Percentiles rank a stretch among this genome's conserved stretches.
These are phyloP conservation scores for Pogonus chalceus DNA, from an alignment of 1,140 invertebrate genomes.

Conservation along the genomic window DNA sequence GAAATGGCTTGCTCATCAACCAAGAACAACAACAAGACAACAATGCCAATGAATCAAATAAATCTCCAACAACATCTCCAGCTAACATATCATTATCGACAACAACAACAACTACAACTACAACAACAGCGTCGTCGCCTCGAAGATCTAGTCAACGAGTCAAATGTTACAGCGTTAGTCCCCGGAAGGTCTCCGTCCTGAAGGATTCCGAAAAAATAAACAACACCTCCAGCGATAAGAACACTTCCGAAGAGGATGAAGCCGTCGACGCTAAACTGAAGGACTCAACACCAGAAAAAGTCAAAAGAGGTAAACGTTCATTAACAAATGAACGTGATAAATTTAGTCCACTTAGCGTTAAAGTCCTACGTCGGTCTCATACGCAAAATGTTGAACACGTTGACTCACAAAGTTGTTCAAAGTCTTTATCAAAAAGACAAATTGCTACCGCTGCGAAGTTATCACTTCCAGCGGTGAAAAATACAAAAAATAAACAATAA, in stretches of 20 bases:
- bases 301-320: conserved; percentile 29
- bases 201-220: not conserved
- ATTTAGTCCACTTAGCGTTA: conserved; percentile 27
- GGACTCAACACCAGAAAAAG: conserved; percentile 1
- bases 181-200: not conserved
- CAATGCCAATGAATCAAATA: not conserved
- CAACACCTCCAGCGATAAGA: not conserved
- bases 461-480: not conserved
- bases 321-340: conserved; percentile 30
- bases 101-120: not conserved
- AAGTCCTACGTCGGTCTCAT: conserved; percentile 25
- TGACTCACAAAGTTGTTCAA: not conserved
- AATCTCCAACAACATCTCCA: not conserved
- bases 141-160: not conserved
- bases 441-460: not conserved
- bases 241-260: not conserved
- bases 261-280: not conserved
- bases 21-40: not conserved
- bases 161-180: not conserved
- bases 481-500: not conserved
- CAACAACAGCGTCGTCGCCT: not conserved
- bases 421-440: not conserved
- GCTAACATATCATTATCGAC: not conserved
- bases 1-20: conserved; percentile 20
- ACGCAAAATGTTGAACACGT: conserved; percentile 7